Percentiles rank a stretch among this genome's conserved stretches.
Conservation (phyloP, 2,797 vertebrate species). For the Lacerta bilineata region DNA sequence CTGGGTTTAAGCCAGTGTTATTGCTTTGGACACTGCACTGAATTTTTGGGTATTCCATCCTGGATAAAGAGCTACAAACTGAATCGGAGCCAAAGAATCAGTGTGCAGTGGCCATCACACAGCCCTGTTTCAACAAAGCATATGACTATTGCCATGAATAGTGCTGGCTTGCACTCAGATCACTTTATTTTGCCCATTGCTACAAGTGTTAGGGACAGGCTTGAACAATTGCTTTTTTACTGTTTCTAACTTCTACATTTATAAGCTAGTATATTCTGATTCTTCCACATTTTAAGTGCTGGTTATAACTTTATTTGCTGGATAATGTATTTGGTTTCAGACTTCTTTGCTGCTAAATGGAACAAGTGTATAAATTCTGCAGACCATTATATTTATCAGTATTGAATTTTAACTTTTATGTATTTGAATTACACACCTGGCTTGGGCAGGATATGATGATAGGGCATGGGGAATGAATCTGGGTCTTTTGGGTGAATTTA, state of each 20-base stretch:
- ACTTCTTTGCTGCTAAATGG: not conserved
- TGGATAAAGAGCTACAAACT: not conserved
- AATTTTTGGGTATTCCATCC: not conserved
- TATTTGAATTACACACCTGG: not conserved
- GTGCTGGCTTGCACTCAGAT: not conserved
- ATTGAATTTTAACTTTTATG: not conserved
- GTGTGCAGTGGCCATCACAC: not conserved
- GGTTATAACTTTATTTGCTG: not conserved
- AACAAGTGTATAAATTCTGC: not conserved
- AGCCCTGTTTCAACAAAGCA: not conserved
- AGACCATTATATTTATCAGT: not conserved
- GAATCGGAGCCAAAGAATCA: not conserved
- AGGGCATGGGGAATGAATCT: not conserved
- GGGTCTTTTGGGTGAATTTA: not conserved
- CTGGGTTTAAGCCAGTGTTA: not conserved
- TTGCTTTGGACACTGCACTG: not conserved
- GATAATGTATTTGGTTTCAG: not conserved
- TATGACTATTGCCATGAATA: not conserved
- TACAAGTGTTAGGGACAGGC: not conserved
- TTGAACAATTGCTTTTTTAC: not conserved
- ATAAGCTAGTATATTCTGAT: not conserved
- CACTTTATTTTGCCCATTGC: not conserved
- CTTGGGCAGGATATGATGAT: not conserved
- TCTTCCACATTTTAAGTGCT: not conserved
- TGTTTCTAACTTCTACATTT: not conserved